Evolutionary conservation across 2,113 vertebrate genomes (phyloP).

Genomic region (Taurulus bubalis): DNA sequence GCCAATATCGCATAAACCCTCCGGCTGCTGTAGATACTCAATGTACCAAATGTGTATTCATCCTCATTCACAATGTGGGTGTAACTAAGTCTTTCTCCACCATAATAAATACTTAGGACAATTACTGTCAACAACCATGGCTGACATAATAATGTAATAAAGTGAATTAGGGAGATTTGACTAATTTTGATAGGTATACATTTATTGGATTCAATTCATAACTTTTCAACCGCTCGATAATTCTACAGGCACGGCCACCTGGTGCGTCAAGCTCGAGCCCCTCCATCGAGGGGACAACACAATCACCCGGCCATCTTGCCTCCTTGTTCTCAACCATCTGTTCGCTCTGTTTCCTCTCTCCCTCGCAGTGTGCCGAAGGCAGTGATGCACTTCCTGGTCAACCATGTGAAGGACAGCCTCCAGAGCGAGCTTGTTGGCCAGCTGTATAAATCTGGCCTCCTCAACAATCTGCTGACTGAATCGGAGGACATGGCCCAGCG

Average conservation of each 20-base stretch:
- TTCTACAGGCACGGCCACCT: slow-evolving; percentile 18
- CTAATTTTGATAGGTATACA: neutral
- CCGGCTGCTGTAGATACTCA: neutral
- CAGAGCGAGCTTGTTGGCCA: slow-evolving; percentile 99
- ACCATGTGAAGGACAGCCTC: slow-evolving; percentile 98
- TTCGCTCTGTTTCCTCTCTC: slow-evolving; percentile 28
- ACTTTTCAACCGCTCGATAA: slow-evolving; percentile 5
- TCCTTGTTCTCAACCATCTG: slow-evolving; percentile 58
- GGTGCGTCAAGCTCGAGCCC: slow-evolving; percentile 16
- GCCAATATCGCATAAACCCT: neutral
- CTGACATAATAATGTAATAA: neutral
- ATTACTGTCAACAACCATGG: neutral
- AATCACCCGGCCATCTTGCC: slow-evolving; percentile 35
- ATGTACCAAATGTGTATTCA: neutral
- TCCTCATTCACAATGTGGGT: neutral
- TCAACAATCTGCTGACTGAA: slow-evolving; percentile 96
- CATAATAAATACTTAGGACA: neutral
- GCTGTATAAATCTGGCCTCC: slow-evolving; percentile 93
- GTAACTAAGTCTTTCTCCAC: neutral
- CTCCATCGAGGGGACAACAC: slow-evolving; percentile 18
- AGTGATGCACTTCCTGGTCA: slow-evolving; percentile 99
- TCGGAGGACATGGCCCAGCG: slow-evolving; percentile 99
- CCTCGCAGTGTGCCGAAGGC: slow-evolving; percentile 94
- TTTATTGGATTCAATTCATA: slow-evolving; percentile 16
- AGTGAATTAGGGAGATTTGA: neutral